Base-by-base conservation (phyloP, 2,113 vertebrate species). In the Aphelocoma coerulescens region DNA sequence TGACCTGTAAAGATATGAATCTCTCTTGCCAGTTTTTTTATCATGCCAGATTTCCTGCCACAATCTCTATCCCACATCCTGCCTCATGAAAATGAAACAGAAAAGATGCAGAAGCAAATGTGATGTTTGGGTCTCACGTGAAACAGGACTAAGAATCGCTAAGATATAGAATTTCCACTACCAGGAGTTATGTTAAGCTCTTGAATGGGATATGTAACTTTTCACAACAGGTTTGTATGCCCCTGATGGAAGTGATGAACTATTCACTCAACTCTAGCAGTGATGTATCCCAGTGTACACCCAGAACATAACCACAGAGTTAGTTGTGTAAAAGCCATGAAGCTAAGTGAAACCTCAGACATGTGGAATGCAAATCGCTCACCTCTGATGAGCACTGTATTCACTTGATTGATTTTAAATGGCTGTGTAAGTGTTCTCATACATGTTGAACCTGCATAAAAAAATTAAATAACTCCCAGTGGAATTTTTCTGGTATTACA, bases 371-470 rank as follows among this genome's bases (percentile, higher is more conserved):
- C 65, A 95, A 92, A 96, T 96, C 71, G 49, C n/a, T 92, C 93
- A 94, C 77, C 80, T 96, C 86, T 11, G 21, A 91, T 62, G 91
- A 93, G 55, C 24, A 61, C 82, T 58, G 57, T 85, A 48, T 72
- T 96, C 94, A 85, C 35, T 58, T 94, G 94, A 96, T 94, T 95
- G 96, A 96, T 92, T 95, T 91, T 85, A 94, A 96, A 92, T 95
- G 59, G 46, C 30, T 94, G 61, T 35, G 33, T 89, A 91, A 96
- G 65, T 91, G 61, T 94, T 94, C 91, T 91, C 85, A 95, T 79
- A 81, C 80, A 73, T 74, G 68, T 90, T 96, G 92, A 96, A 89
- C 75, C 92, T 94, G 73, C 51, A 91, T 75, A 63, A 96, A 93
- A 92, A 94, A 94, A 91, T 93, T 78, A 88, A 91, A 52, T 71